Conservation (phyloP, 2,113 vertebrate genomes). For the Lates calcarifer region DNA sequence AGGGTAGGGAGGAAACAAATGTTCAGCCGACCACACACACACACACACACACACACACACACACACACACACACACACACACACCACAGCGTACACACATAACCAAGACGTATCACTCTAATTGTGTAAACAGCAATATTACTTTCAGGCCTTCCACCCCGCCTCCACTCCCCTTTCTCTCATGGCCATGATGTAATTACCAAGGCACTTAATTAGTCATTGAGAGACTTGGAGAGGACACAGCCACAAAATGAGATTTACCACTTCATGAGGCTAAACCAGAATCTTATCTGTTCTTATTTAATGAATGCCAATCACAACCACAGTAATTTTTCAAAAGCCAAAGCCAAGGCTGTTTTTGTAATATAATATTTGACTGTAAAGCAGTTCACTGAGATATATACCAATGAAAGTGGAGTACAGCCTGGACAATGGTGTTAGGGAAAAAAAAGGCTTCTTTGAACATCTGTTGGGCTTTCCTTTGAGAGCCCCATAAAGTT, state of each 20-base stretch:
- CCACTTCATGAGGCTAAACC: slow-evolving; percentile 26
- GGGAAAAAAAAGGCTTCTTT: slow-evolving; percentile 46
- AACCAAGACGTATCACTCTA: slow-evolving; percentile 62
- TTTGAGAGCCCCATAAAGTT: slow-evolving; percentile 81
- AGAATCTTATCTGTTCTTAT: slow-evolving; percentile 33
- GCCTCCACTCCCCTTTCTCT: slow-evolving; percentile 57
- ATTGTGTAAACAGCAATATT: slow-evolving; percentile 72
- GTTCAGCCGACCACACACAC: slow-evolving; percentile 73
- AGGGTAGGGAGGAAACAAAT: slow-evolving; percentile 70
- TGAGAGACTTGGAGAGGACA: slow-evolving; percentile 52
- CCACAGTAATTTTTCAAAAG: slow-evolving; percentile 45
- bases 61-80: slow-evolving; percentile 47
- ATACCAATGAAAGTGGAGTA: slow-evolving; percentile 28
- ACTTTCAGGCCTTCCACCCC: slow-evolving; percentile 59
- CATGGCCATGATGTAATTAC: slow-evolving; percentile 80
- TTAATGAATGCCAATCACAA: slow-evolving; percentile 50
- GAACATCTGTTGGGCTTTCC: slow-evolving; percentile 81
- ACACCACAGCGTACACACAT: slow-evolving; percentile 58
- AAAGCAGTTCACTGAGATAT: slow-evolving; percentile 13
- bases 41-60: slow-evolving; percentile 38
- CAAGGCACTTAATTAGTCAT: slow-evolving; percentile 85
- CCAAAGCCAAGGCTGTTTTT: slow-evolving; percentile 19
- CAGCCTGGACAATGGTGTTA: slow-evolving; percentile 51
- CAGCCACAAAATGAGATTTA: slow-evolving; percentile 54
- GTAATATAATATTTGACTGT: slow-evolving; percentile 27